Base-by-base conservation (phyloP, 2,797 vertebrate species). In the Sciurus carolinensis region DNA sequence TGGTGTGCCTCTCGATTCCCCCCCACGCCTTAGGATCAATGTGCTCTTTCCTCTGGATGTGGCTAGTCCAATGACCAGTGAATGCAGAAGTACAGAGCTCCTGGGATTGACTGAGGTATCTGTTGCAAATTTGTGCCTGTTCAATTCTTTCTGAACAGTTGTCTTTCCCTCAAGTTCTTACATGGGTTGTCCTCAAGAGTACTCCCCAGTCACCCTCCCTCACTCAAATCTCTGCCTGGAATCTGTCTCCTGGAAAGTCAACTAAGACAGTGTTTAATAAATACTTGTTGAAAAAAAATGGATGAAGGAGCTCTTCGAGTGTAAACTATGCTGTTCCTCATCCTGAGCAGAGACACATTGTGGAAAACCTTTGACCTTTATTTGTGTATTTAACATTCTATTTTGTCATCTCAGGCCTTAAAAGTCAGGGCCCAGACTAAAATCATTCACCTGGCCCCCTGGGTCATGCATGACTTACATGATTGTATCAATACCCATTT, bases 321-420 rank as follows among this genome's bases (percentile, higher is more conserved):
- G 76, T 92, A 85, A 96, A 92, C 69, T 94, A 24, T 79, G 52
- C 77, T 9, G 76, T 82, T 96, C 50, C 52, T 92, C 57, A 87
- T 12, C 13, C 90, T 71, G 17, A 83, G 75, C 44, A 90, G 84
- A 96, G 42, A 91, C 47, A 91, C 47, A 47, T 17, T 30, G 50
- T 79, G 88, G 71, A 82, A 94, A 67, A 97, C 52, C 3, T 82
- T 72, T 94, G 75, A 95, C 88, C 30, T 92, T 90, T 92, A 83
- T 92, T 94, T 97, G 81, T 94, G 54, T 85, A 83, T 47, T 86
- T 95, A 86, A 95, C 75, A 80, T 95, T 88, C 96, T 88, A 76
- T 90, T 92, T 96, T 95, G 92, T 90, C 92, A 84, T 96, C 66
- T 52, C 47, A 30, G 62, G 39, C 69, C 79, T 62, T 95, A 50